Evolutionary conservation across 1,140 invertebrate species (phyloP), one percentile per base, ranked within the genome.

Genomic region (Gryon sp.): DNA sequence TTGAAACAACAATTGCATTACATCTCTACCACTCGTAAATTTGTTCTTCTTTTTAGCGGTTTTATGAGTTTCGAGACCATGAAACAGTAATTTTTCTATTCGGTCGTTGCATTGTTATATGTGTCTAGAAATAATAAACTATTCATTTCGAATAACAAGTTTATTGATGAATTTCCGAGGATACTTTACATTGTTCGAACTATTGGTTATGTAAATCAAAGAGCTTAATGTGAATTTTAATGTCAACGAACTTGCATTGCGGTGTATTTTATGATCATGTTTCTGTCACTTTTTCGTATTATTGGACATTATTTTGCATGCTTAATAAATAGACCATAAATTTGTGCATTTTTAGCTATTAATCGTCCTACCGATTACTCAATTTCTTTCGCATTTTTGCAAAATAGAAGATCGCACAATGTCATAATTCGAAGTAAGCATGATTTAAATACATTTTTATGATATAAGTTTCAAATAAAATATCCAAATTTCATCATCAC

Each of bases 211-310:
- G 48, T 30, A 52, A 52, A 36, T 52, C 48, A 36, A 24, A 20
- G 18, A 52, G 4, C 36, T 48, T 52, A 20, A 22, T 52, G 48
- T 15, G 48, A 34, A 52, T 52, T 52, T 36, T 36, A 52, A 52
- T 36, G 6, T 9, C n/a, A 11, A 20, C 11, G 19, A 26, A 11
- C 16, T 52, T 36, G 12, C 30, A 36, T 22, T 36, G 30, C n/a
- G 12, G 19, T 14, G 16, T 9, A 50, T 34, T 50, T 50, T 32
- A 34, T 5, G 2, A 2, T 1, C 16, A 14, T 2, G 7, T 18
- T 50, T 50, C 19, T 50, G 11, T 32, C 2, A 8, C 5, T 50
- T 5, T 45, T 7, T 1, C 6, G 4, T 45, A 28, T 1, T 28
- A 45, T 24, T 24, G 22, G 3, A 7, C 22, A 24, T 24, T 24